Base-by-base conservation (phyloP, 2,113 vertebrate species). In the Catharus bicknelli region DNA sequence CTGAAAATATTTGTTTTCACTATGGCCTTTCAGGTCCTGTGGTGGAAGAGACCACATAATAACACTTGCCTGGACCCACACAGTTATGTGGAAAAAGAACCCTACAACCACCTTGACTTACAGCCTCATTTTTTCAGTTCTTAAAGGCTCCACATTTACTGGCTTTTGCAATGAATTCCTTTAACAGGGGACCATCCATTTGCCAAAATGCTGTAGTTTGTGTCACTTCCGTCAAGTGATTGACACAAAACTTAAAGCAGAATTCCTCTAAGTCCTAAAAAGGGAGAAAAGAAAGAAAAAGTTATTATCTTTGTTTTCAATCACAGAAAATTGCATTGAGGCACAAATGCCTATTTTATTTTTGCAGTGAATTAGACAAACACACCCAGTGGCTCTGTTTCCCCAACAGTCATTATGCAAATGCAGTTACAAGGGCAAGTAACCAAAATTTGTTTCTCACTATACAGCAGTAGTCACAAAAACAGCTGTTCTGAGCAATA, bases 191-290 rank as follows among this genome's bases (percentile, higher is more conserved):
- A 70, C 99, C 99, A 47, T 99, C 99, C 83, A 99, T 98, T 96
- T 99, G 98, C 99, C 99, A 99, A 97, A 99, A 99, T 7, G 99
- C 98, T 55, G 98, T 76, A 1, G 99, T 99, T 98, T 99, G 99
- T 63, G 99, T 99, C 93, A 99, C 99, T 96, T 98, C 98, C 0
- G 99, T 99, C 98, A 99, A 98, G 97, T 99, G 99, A 97, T 99
- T 99, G 91, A 99, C 97, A 93, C 99, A 99, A 97, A 99, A 99
- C 97, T 98, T 99, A 97, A 99, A 99, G 98, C 99, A 99, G 98
- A 99, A 99, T 91, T 99, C 99, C 94, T 99, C 99, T 96, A 99
- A 98, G 96, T 99, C 99, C 99, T 99, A 92, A 94, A 96, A 53
- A 96, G 42, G 66, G 93, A 9, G 3, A 83, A 10, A 26, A 10